Percentiles rank a stretch among this genome's conserved stretches.
Evolutionary conservation across 1,140 invertebrate genomes (phyloP).

Genomic region (Cotesia typhae): DNA sequence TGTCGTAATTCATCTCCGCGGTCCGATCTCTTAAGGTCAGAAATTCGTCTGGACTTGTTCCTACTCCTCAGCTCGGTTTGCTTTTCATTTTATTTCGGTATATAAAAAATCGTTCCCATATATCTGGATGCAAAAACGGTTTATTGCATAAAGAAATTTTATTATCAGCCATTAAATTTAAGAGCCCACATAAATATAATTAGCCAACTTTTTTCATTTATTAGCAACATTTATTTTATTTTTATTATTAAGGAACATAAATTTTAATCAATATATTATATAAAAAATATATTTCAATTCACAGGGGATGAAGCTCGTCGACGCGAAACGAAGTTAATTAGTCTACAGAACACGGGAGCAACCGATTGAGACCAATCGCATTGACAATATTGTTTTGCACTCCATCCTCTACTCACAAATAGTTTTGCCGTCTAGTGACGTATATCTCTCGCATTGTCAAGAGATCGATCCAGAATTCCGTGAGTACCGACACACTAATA

Average conservation of each 20-base stretch:
- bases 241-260: neutral
- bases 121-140: neutral
- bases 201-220: too few relatives aligned
- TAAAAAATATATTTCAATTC: neutral
- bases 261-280: neutral
- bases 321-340: constrained; percentile 13
- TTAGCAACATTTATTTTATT: neutral
- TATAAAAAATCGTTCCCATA: neutral
- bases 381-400: constrained; percentile 19
- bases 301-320: neutral
- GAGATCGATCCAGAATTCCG: too few relatives aligned
- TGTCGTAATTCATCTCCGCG: constrained; percentile 57
- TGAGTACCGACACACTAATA: too few relatives aligned
- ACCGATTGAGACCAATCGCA: constrained; percentile 6
- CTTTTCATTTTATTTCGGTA: neutral
- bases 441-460: too few relatives aligned
- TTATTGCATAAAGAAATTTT: too few relatives aligned
- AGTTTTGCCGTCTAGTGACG: too few relatives aligned
- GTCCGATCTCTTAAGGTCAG: constrained; percentile 43
- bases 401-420: neutral
- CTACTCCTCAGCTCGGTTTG: neutral
- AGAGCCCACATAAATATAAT: too few relatives aligned
- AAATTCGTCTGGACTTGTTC: constrained; percentile 29
- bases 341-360: neutral
- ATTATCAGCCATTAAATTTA: too few relatives aligned